Evolutionary conservation across 2,797 vertebrate species (phyloP), one percentile per base, ranked within the genome.

Genomic region (Anas georgica): DNA sequence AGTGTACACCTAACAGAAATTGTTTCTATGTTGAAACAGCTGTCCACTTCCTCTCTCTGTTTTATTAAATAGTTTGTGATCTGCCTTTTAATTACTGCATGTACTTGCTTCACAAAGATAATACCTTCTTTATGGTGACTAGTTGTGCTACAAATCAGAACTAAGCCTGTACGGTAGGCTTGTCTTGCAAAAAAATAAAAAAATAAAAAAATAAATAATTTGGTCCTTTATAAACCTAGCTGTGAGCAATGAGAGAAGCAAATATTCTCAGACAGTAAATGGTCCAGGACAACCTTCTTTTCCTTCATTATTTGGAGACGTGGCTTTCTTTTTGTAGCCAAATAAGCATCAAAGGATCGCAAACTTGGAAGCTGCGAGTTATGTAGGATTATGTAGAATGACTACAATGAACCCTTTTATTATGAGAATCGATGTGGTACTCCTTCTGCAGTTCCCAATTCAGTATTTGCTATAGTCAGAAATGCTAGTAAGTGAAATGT

Each of bases 101-200:
- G 25, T 48, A 83, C 72, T 89, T 96, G 94, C 97, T 98, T 98
- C 97, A 96, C 97, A 97, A 96, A 97, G 91, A 88, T 73, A 95
- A 93, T 96, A 96, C 95, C 97, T 98, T 97, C 97, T 98, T 97
- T 97, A 75, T 94, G 93, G 93, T 95, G 93, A 92, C 91, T 97
- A 95, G 83, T 97, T 97, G 95, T 96, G 86, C 93, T 94, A 64
- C 68, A 96, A 89, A 89, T 97, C 97, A 98, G 93, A 97, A 98
- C 97, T 95, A 95, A 98, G 82, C 70, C 80, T 94, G 96, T 88
- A 80, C 33, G 26, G 48, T 85, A 88, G 88, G 43, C 54, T 67
- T 62, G 79, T 83, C 56, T 77, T 86, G 48, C 39, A 91, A 87
- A 95, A 89, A 87, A 95, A 41, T 16, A 35, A 35, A 35, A 35